Conservation (phyloP, 2,797 vertebrate genomes). For the Martes flavigula region DNA sequence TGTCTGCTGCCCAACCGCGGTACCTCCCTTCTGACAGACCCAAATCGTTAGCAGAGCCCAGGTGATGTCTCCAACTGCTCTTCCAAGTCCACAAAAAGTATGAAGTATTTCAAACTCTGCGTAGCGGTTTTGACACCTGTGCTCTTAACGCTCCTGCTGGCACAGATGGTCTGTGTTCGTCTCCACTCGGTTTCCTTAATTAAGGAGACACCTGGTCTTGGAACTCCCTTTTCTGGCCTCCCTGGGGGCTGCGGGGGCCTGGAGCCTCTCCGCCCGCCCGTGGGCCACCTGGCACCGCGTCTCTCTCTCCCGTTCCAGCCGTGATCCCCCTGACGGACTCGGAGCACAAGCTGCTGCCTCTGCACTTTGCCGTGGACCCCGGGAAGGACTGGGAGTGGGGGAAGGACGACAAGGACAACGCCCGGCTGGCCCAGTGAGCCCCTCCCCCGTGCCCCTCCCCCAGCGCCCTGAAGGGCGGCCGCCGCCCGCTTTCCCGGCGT, state of each 20-base stretch:
- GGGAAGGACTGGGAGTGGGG: conserved; percentile 99
- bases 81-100: neutral
- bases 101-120: fast-evolving
- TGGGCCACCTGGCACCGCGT: conserved; percentile 32
- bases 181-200: neutral
- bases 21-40: neutral
- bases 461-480: neutral
- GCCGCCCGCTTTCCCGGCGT: neutral
- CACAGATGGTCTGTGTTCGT: no score
- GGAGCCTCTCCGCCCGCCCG: neutral
- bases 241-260: neutral
- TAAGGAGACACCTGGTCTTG: neutral
- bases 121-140: no score
- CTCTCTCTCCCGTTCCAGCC: conserved; percentile 87
- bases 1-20: neutral
- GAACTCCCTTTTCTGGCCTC: neutral
- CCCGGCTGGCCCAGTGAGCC: conserved; percentile 96
- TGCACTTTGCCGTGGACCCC: conserved; percentile 98
- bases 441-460: neutral
- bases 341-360: conserved; percentile 97
- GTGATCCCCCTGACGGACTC: conserved; percentile 99
- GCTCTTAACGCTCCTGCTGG: neutral
- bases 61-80: neutral
- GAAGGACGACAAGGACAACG: conserved; percentile 96
- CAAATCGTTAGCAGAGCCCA: neutral